Percentiles rank a stretch among this genome's conserved stretches.
Evolutionary conservation across 2,113 vertebrate species (phyloP).

Genomic region (Calonectris borealis): DNA sequence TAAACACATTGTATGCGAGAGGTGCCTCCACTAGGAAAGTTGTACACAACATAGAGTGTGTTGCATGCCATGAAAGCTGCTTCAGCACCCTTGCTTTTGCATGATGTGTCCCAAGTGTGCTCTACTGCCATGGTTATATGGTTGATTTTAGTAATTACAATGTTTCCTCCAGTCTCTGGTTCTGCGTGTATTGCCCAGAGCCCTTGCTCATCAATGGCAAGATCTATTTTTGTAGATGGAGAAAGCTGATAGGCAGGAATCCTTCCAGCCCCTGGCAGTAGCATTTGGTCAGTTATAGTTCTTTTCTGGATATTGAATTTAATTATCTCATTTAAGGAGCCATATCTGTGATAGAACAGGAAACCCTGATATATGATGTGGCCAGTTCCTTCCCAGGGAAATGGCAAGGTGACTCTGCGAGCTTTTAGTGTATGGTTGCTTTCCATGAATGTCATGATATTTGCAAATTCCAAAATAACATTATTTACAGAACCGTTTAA

Average conservation of each 20-base stretch:
- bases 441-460: conserved; percentile 81
- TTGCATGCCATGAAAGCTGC: conserved; percentile 90
- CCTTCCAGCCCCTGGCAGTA: conserved; percentile 83
- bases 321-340: conserved; percentile 86
- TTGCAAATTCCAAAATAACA: conserved; percentile 81
- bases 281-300: conserved; percentile 76
- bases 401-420: conserved; percentile 75
- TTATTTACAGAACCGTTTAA: conserved; percentile 82
- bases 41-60: conserved; percentile 90
- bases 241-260: conserved; percentile 84
- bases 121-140: conserved; percentile 76
- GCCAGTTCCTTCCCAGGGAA: conserved; percentile 89
- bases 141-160: conserved; percentile 89
- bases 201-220: conserved; percentile 90
- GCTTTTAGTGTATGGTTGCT: conserved; percentile 57
- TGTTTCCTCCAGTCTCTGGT: conserved; percentile 77
- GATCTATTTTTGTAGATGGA: conserved; percentile 84
- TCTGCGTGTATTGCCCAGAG: conserved; percentile 92
- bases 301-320: conserved; percentile 86
- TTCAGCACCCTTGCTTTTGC: conserved; percentile 84
- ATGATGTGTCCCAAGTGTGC: conserved; percentile 88
- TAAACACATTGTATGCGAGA: conserved; percentile 87
- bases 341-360: conserved; percentile 87
- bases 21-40: conserved; percentile 78
- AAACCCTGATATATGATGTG: conserved; percentile 83